Percentiles rank a stretch among this genome's conserved stretches.
Conservation (phyloP, 1,140 invertebrate genomes). For the Araneus ventricosus region DNA sequence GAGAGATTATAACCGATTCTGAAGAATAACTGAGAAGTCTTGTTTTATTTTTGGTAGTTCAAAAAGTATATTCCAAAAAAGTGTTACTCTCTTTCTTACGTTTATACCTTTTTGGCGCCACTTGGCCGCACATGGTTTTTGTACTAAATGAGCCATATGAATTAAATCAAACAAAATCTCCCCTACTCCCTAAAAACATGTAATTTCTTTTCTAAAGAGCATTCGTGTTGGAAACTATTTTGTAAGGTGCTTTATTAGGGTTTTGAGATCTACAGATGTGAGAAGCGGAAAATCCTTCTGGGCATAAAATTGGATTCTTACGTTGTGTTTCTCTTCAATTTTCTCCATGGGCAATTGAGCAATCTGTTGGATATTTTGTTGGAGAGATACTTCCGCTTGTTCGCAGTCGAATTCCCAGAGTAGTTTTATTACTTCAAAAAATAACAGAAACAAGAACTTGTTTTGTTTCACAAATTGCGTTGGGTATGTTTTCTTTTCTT, state of each 20-base stretch:
- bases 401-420: neutral
- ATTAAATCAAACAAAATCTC: no score
- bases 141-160: no score
- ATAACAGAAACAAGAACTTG: neutral
- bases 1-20: no score
- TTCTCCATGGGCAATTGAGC: slow-evolving; percentile 6
- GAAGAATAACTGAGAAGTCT: no score
- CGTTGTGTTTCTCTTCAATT: neutral
- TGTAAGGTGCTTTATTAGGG: neutral
- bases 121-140: no score
- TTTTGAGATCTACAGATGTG: neutral
- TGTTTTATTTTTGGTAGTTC: no score
- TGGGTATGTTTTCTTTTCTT: neutral
- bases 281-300: neutral
- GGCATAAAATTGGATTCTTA: neutral
- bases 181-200: neutral
- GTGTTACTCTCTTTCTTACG: no score
- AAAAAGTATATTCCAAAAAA: no score
- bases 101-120: no score
- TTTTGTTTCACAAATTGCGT: neutral
- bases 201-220: neutral
- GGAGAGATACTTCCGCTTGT: neutral
- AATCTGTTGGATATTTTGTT: neutral
- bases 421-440: neutral
- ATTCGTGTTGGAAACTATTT: neutral